Evolutionary conservation across 2,888 invertebrate species (phyloP).

Genomic region (Scrobipalpa atriplicella): DNA sequence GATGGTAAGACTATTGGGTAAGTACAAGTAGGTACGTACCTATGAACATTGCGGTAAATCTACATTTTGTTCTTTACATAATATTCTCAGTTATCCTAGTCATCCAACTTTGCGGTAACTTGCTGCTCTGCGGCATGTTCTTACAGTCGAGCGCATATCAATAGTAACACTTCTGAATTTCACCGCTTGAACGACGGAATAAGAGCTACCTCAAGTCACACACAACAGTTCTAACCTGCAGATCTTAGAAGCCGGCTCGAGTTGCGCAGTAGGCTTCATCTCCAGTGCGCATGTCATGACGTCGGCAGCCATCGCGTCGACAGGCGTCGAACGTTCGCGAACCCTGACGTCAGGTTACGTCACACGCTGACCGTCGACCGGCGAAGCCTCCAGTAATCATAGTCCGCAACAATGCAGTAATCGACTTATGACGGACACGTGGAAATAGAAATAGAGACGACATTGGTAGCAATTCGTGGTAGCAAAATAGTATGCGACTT

Average conservation of each 20-base stretch:
- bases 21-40: no score
- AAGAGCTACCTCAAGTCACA: neutral
- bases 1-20: no score
- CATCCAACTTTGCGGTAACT: no score
- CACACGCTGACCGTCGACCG: slow-evolving; percentile 44
- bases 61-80: no score
- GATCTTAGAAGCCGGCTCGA: slow-evolving; percentile 30
- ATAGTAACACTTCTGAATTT: no score
- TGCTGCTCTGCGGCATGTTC: no score
- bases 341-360: slow-evolving; percentile 59
- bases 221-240: neutral
- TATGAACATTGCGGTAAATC: no score
- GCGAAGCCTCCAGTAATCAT: slow-evolving; percentile 36
- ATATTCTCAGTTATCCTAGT: no score
- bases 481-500: no score
- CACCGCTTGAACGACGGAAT: neutral
- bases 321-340: slow-evolving; percentile 59
- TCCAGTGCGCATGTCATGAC: slow-evolving; percentile 47
- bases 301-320: slow-evolving; percentile 38
- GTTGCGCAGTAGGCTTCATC: slow-evolving; percentile 41
- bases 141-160: no score
- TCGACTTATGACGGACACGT: slow-evolving; percentile 10
- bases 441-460: neutral
- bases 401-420: slow-evolving; percentile 27
- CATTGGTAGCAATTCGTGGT: no score